Evolutionary conservation across 1,140 invertebrate genomes (phyloP).

Genomic region (Paraescarpia echinospica): DNA sequence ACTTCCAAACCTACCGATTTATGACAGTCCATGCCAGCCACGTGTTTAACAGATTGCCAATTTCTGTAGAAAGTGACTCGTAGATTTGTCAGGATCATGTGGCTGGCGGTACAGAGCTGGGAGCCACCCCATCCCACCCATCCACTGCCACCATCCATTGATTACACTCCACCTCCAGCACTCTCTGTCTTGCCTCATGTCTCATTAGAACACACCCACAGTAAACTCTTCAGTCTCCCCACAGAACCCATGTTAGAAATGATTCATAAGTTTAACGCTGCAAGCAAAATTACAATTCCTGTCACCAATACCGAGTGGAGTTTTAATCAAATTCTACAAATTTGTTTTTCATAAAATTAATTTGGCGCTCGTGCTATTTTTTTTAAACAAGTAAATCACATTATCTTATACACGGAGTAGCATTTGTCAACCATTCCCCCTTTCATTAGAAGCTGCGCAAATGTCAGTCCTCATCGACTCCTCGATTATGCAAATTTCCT

Average conservation of each 20-base stretch:
- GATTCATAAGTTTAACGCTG: background rate
- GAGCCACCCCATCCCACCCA: background rate
- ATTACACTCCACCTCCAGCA: background rate
- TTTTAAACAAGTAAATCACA: background rate
- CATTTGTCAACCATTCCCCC: background rate
- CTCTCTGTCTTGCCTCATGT: background rate
- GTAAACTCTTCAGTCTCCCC: background rate
- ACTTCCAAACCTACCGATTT: background rate
- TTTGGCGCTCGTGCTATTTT: background rate
- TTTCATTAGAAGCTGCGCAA: too few species aligned
- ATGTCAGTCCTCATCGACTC: too few species aligned
- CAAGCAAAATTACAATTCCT: background rate
- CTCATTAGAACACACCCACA: background rate
- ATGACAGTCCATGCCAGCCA: background rate
- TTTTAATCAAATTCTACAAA: background rate
- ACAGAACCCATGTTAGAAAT: background rate
- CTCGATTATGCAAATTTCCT: background rate
- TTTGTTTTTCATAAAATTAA: background rate
- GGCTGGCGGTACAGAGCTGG: background rate
- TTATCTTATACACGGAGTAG: background rate
- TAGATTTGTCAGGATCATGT: background rate
- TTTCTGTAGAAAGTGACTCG: background rate
- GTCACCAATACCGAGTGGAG: background rate
- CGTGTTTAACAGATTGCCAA: background rate
- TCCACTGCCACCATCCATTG: background rate